phyloP scores from a whole-genome alignment of 2,888 invertebrate species.

The Zygogramma bicolorata region DNA sequence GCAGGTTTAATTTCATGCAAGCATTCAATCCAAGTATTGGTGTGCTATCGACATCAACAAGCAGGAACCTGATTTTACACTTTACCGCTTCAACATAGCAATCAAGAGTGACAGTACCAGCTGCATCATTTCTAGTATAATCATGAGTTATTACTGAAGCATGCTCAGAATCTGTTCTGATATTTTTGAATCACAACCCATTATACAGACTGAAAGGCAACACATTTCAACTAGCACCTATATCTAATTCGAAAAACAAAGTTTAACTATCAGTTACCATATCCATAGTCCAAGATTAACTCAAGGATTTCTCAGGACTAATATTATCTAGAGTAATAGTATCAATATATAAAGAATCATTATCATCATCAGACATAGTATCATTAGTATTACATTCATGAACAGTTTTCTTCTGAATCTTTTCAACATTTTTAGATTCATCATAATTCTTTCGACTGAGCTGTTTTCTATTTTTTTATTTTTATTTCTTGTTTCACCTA shows the following conservation, averaged over 20 bases:
- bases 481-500: too few relatives aligned
- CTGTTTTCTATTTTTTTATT: background rate
- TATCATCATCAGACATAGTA: background rate
- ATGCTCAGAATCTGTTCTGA: conserved; percentile 3
- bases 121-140: background rate
- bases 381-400: background rate
- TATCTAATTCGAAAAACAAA: conserved; percentile 29
- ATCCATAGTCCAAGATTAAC: background rate
- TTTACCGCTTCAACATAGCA: background rate
- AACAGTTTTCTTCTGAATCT: background rate
- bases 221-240: conserved; percentile 38
- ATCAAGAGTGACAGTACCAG: background rate
- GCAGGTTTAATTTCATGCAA: background rate
- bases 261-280: background rate
- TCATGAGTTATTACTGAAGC: background rate
- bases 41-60: background rate
- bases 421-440: background rate
- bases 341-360: background rate
- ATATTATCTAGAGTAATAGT: conserved; percentile 13
- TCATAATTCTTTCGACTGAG: background rate
- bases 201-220: conserved; percentile 24
- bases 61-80: background rate
- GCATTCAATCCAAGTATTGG: background rate
- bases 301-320: conserved; percentile 23
- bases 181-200: conserved; percentile 17